Evolutionary conservation across 2,797 vertebrate species (phyloP), one percentile per base, ranked within the genome.

Genomic region (Poecilia wingei): DNA sequence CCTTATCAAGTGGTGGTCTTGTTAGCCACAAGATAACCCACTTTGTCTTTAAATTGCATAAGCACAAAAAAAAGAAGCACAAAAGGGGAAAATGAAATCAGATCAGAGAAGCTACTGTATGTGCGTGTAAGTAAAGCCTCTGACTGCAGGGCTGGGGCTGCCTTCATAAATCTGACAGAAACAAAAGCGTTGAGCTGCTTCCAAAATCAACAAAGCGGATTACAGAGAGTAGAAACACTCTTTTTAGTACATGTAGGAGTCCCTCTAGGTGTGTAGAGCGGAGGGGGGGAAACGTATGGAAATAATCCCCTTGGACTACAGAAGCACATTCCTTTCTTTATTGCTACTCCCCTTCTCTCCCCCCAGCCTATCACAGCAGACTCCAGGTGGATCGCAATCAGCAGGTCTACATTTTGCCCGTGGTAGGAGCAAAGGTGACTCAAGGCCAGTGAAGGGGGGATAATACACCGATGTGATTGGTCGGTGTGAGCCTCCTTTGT

Each of bases 321-420:
- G 82, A 82, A 79, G 80, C 84, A 86, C 93, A 95, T 95, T 95
- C 93, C 93, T 91, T 92, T 94, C 93, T 93, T 95, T 95, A 94
- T 95, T 95, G 91, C 91, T 81, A 77, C 81, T 22, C 51, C 20
- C 2, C 51, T 53, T 25, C 22, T 25, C 20, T 25, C 51, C 20
- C 86, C 82, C 77, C 79, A 28, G 80, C 75, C 78, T 74, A 78
- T 84, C 72, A 89, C 74, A 82, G 85, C 79, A 33, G 83, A 84
- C 90, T 88, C 92, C 92, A 93, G 93, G 90, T 93, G 92, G 92
- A 94, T 87, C 53, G 83, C 81, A 80, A 86, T 91, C 83, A 75
- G 82, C 72, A 39, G 55, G 79, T 91, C 85, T 91, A 85, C 85
- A 86, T 90, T 88, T 92, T 80, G 77, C 79, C 64, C 13, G 5